Evolutionary conservation across 2,797 vertebrate genomes (phyloP), one percentile per base, ranked within the genome.

Genomic region (Eulemur albifrons): DNA sequence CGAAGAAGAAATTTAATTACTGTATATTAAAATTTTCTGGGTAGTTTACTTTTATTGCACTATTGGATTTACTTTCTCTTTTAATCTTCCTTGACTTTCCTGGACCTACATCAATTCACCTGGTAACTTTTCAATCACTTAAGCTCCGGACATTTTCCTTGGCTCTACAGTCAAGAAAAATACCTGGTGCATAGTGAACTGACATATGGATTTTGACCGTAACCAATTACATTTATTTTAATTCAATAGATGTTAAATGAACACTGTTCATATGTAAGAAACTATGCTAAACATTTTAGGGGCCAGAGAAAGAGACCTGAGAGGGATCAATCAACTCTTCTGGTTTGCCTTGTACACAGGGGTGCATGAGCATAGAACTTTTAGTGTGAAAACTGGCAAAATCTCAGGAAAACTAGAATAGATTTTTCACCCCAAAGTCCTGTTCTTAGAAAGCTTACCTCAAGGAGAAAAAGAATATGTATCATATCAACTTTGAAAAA

Each of bases 1-100:
- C 61, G 48, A 40, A 57, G 94, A 93, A 65, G 77, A 96, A 97
- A 92, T 50, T 3, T 85, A 95, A 96, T 96, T 79, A 93, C 2
- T 69, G 0, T 59, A 50, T 40, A 77, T 94, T 82, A 45, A 69
- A 90, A 80, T 90, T 23, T 92, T 95, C 45, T 88, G 8, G 17
- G 76, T 27, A 80, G 23, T 96, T 97, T 91, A 57, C 59, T 97
- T 97, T 96, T 93, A 85, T 72, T 40, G 2, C 38, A 61, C 2
- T 76, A 48, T 7, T 88, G 38, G 52, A 91, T 96, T 85, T 30
- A 32, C 30, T 94, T 81, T 77, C 35, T 80, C 7, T 77, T 96
- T 95, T 92, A 48, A 87, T 92, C n/a, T 95, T 92, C n/a, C 23
- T 82, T 94, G 73, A 57, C 61, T 59, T 67, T 83, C 30, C 11